Evolutionary conservation across 2,797 vertebrate species (phyloP).

Genomic region (Anisognathus igniventris): DNA sequence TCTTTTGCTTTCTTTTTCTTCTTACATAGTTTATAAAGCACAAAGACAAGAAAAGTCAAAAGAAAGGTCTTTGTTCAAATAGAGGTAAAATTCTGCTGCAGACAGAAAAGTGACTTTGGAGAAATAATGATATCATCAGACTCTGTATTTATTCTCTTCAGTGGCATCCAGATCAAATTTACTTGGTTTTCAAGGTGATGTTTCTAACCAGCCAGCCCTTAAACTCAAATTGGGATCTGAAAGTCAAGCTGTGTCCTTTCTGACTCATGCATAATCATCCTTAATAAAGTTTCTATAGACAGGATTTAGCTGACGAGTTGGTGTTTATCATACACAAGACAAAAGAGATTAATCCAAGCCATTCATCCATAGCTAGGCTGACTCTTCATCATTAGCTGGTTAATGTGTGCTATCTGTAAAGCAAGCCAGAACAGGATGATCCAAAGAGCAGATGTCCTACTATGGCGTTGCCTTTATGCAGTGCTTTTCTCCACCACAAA

Average conservation of each 20-base stretch:
- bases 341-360: constrained; percentile 46
- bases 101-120: constrained; percentile 16
- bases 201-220: constrained; percentile 39
- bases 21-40: neutral
- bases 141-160: neutral
- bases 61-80: neutral
- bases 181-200: constrained; percentile 48
- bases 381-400: constrained; percentile 23
- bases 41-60: constrained; percentile 5
- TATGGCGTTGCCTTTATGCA: neutral
- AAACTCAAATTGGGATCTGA: constrained; percentile 37
- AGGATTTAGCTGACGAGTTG: constrained; percentile 45
- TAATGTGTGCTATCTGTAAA: neutral
- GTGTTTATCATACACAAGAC: constrained; percentile 38
- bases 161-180: constrained; percentile 40
- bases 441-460: neutral
- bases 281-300: constrained; percentile 37
- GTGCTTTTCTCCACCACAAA: neutral
- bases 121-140: neutral
- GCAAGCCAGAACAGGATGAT: neutral
- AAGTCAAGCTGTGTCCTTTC: constrained; percentile 54
- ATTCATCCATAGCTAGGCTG: constrained; percentile 25
- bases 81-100: neutral
- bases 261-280: constrained; percentile 45
- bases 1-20: neutral